Percentiles rank a stretch among this genome's conserved stretches.
phyloP scores from a whole-genome alignment of 2,888 invertebrate genomes.

The Hydropsyche betteni region DNA sequence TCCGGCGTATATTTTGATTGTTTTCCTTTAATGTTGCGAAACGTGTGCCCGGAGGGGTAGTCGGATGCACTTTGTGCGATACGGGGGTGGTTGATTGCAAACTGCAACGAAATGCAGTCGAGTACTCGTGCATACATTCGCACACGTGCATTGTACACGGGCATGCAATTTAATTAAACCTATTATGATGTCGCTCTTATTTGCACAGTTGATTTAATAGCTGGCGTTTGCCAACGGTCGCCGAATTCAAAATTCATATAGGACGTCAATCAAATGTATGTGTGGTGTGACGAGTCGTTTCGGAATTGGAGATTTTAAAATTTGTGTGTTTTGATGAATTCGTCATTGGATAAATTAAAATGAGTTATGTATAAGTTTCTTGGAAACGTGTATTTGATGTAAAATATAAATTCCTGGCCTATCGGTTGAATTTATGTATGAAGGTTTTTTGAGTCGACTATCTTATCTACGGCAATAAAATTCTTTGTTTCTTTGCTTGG shows the following conservation, averaged over 20 bases:
- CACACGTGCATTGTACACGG: constrained; percentile 28
- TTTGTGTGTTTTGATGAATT: no score
- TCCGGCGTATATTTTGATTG: not conserved
- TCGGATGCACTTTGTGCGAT: constrained; percentile 16
- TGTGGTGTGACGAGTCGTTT: no score
- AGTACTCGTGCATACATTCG: constrained; percentile 10
- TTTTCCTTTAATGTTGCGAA: not conserved
- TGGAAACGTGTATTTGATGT: no score
- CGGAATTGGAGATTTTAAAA: no score
- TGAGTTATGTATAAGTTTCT: no score
- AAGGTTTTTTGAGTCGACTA: no score
- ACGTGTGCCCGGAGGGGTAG: not conserved
- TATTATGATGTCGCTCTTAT: constrained; percentile 43
- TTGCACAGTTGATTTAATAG: constrained; percentile 49
- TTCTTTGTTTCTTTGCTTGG: no score
- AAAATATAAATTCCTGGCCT: no score
- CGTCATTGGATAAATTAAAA: no score
- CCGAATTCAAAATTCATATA: constrained; percentile 1
- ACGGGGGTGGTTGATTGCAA: constrained; percentile 16
- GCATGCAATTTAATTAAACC: constrained; percentile 45
- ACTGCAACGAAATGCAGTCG: constrained; percentile 23
- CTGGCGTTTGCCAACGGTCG: constrained; percentile 29
- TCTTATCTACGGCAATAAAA: no score
- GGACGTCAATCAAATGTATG: not conserved
- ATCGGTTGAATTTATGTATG: no score